A percentile compares a stretch with the other conserved stretches of the same genome.
Evolutionary conservation across 2,113 vertebrate genomes (phyloP).

Genomic region (Falcunculus frontatus): DNA sequence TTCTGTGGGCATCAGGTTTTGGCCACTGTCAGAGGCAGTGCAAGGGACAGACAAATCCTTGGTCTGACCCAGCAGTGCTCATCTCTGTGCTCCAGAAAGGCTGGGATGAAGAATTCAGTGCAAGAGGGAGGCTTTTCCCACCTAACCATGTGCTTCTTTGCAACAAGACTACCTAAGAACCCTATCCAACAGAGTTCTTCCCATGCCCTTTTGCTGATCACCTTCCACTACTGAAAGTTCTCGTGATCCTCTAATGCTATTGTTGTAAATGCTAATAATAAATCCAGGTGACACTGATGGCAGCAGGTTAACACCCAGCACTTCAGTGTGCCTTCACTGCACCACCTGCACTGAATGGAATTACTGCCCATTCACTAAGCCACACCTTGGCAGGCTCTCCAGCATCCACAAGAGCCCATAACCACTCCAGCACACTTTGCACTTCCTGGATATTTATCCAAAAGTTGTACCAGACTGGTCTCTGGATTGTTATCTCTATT

Average conservation of each 20-base stretch:
- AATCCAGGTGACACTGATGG: background rate
- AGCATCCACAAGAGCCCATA: background rate
- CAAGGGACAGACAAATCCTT: background rate
- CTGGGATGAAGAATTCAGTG: background rate
- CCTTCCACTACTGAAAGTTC: background rate
- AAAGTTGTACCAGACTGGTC: background rate
- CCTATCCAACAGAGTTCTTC: background rate
- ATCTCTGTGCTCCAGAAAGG: background rate
- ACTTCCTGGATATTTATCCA: background rate
- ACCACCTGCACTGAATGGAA: background rate
- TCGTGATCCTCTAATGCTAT: background rate
- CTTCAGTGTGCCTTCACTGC: background rate
- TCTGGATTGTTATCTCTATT: background rate
- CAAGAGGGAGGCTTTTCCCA: background rate
- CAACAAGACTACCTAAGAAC: background rate
- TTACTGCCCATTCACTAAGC: background rate
- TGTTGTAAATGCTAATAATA: background rate
- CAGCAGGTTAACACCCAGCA: background rate
- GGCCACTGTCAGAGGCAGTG: background rate
- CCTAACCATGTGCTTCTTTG: background rate
- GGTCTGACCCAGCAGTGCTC: background rate
- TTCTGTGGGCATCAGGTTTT: background rate
- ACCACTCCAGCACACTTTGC: background rate
- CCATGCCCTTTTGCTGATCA: background rate
- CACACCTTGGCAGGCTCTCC: background rate